Conservation (phyloP, 2,797 vertebrate genomes). For the Sebastes itinus region DNA sequence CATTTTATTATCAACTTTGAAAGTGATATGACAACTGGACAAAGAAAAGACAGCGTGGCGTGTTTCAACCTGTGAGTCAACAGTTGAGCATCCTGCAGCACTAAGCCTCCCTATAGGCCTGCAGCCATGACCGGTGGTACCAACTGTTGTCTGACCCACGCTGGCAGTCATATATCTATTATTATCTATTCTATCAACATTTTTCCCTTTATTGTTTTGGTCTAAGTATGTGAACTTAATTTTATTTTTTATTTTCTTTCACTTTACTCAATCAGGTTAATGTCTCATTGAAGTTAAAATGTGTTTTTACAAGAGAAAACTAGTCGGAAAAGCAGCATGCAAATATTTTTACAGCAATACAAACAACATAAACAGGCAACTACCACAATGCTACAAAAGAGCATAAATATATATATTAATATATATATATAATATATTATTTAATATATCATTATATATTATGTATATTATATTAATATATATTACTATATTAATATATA, state of each 20-base stretch:
- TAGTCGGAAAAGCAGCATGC: background rate
- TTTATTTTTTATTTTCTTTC: background rate
- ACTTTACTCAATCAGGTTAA: background rate
- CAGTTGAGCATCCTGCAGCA: constrained; percentile 38
- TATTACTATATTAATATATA: no score
- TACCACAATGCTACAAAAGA: background rate
- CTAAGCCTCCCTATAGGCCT: constrained; percentile 41
- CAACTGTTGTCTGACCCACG: constrained; percentile 67
- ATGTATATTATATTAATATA: no score
- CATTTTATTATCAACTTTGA: constrained; percentile 32
- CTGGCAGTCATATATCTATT: constrained; percentile 44
- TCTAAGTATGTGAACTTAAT: background rate
- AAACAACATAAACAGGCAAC: background rate
- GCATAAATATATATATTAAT: background rate
- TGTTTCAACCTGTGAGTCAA: constrained; percentile 76
- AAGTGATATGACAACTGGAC: constrained; percentile 30
- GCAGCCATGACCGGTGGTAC: constrained; percentile 32
- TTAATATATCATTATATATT: no score
- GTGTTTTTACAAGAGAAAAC: background rate
- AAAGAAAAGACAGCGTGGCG: constrained; percentile 39
- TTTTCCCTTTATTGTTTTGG: constrained; percentile 7
- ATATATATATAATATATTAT: background rate
- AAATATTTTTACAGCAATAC: background rate
- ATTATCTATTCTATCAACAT: constrained; percentile 50
- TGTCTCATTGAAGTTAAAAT: background rate